Conservation (phyloP, 2,888 invertebrate species). For the Junonia oenone region DNA sequence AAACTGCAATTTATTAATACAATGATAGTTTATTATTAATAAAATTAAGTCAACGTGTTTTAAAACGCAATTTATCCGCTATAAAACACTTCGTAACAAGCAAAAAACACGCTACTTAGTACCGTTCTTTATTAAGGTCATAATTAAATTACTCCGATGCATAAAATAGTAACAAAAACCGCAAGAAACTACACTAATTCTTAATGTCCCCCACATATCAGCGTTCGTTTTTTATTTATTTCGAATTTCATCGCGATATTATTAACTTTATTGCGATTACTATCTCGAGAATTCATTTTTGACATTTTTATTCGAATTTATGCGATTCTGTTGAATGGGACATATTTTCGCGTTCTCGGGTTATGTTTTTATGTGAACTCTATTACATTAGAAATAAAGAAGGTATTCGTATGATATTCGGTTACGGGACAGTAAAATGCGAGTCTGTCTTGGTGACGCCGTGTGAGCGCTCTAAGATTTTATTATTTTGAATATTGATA, state of each 20-base stretch:
- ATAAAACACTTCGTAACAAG: not conserved
- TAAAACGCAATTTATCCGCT: not conserved
- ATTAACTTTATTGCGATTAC: slow-evolving; percentile 76
- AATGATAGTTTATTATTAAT: not conserved
- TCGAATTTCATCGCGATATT: slow-evolving; percentile 73
- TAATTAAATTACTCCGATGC: not conserved
- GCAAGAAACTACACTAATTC: slow-evolving; percentile 55
- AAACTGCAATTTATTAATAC: not conserved
- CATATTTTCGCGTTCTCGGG: slow-evolving; percentile 33
- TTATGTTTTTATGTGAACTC: slow-evolving; percentile 29
- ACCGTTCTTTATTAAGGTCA: not conserved
- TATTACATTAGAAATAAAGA: slow-evolving; percentile 42
- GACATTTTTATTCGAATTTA: slow-evolving; percentile 78
- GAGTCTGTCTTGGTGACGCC: slow-evolving; percentile 52
- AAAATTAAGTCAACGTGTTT: too few relatives aligned
- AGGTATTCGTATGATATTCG: slow-evolving; percentile 35
- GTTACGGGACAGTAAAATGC: slow-evolving; percentile 31
- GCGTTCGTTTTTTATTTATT: slow-evolving; percentile 70
- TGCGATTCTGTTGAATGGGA: slow-evolving; percentile 54
- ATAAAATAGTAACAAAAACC: slow-evolving; percentile 1
- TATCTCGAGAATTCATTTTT: slow-evolving; percentile 76
- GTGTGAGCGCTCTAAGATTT: slow-evolving; percentile 75
- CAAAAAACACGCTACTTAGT: not conserved
- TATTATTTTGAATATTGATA: slow-evolving; percentile 76
- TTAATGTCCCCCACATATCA: slow-evolving; percentile 50